phyloP scores from a whole-genome alignment of 2,113 vertebrate species.

The Spea multiplicata region DNA sequence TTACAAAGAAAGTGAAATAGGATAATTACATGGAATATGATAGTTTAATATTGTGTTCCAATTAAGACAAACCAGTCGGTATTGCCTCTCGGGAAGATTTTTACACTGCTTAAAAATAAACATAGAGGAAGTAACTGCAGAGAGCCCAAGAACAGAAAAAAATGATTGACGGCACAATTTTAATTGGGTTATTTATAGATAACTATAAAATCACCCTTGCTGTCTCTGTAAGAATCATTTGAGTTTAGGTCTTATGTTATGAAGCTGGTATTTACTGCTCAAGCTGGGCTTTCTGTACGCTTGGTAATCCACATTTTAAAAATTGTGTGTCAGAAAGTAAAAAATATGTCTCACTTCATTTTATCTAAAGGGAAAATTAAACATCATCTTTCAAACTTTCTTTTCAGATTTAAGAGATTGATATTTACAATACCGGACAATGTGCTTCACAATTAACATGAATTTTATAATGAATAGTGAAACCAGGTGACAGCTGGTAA shows the following conservation, averaged over 20 bases:
- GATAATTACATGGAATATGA: not conserved
- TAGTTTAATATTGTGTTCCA: not conserved
- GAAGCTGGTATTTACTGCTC: not conserved
- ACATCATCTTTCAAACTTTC: too few relatives aligned
- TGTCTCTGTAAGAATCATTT: not conserved
- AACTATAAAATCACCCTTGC: constrained; percentile 6
- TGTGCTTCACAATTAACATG: too few relatives aligned
- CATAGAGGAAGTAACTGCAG: not conserved
- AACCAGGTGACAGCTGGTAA: too few relatives aligned
- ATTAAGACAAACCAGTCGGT: not conserved
- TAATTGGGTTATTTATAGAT: constrained; percentile 19
- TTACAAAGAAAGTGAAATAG: not conserved
- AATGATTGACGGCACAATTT: constrained; percentile 1
- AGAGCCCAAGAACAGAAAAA: not conserved
- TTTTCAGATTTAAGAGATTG: too few relatives aligned
- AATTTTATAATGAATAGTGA: too few relatives aligned
- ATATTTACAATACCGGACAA: too few relatives aligned
- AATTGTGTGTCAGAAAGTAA: too few relatives aligned
- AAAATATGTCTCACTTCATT: too few relatives aligned
- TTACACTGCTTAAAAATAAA: not conserved
- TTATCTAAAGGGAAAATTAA: too few relatives aligned
- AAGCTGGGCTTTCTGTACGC: too few relatives aligned
- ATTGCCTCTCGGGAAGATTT: not conserved
- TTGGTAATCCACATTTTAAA: too few relatives aligned
- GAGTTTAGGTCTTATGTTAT: not conserved